Evolutionary conservation across 1,140 invertebrate species (phyloP).

Genomic region (Micrasema longulum): DNA sequence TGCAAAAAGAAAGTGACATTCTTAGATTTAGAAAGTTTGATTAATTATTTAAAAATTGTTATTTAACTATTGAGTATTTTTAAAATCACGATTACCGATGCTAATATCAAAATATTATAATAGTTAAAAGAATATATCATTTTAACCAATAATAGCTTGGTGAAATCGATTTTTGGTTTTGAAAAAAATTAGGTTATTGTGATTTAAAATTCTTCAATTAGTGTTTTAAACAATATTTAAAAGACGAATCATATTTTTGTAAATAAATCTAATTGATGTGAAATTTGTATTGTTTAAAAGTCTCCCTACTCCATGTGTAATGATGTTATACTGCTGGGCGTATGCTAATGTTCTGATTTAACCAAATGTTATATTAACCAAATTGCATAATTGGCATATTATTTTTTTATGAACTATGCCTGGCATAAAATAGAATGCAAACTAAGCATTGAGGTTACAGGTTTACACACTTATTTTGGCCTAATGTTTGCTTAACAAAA

Average conservation of each 20-base stretch:
- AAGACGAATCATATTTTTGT: constrained; percentile 3
- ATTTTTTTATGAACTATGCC: constrained; percentile 25
- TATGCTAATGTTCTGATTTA: constrained; percentile 13
- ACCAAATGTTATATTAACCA: constrained; percentile 15
- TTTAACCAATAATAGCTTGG: no score
- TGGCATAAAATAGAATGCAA: constrained; percentile 17
- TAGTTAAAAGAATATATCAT: no score
- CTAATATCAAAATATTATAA: no score
- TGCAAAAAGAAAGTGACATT: no score
- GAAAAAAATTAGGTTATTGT: no score
- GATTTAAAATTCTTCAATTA: background rate
- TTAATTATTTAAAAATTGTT: no score
- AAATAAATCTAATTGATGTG: background rate
- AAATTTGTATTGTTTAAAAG: background rate
- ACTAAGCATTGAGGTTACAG: constrained; percentile 20
- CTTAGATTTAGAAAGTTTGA: no score
- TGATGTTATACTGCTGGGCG: constrained; percentile 11
- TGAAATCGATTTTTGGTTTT: no score
- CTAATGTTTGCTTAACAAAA: no score
- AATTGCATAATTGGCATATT: constrained; percentile 24
- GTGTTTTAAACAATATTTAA: constrained; percentile 4
- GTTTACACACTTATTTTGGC: no score
- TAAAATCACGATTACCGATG: no score
- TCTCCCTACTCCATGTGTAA: background rate
- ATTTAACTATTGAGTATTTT: no score